Evolutionary conservation across 1,140 invertebrate species (phyloP).

Genomic region (Drosophila ogumai): DNA sequence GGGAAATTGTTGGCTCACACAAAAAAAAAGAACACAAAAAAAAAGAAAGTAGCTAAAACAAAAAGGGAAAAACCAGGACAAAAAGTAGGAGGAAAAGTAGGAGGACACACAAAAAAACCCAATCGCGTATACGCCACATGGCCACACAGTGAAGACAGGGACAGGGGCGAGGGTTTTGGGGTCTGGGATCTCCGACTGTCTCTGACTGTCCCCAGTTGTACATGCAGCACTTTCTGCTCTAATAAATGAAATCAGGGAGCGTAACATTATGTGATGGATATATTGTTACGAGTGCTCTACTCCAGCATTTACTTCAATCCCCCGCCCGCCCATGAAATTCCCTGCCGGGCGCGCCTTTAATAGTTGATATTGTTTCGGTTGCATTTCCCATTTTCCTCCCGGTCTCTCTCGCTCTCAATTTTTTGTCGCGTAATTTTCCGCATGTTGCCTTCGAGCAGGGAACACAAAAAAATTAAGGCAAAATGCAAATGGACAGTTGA

Average conservation of each 20-base stretch:
- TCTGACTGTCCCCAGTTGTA: conserved; percentile 58
- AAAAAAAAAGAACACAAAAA: conserved; percentile 17
- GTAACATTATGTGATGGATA: conserved; percentile 83
- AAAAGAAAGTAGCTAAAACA: conserved; percentile 32
- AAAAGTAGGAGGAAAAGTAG: conserved; percentile 10
- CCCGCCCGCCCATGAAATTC: background rate
- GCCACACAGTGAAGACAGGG: conserved; percentile 34
- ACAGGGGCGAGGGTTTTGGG: background rate
- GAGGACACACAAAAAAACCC: conserved; percentile 16
- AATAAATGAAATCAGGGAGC: conserved; percentile 83
- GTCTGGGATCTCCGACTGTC: conserved; percentile 6
- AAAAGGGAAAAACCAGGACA: conserved; percentile 28
- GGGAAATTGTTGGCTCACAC: conserved; percentile 65
- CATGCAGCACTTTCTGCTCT: conserved; percentile 78
- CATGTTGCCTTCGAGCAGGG: conserved; percentile 66
- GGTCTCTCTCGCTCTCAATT: conserved; percentile 3
- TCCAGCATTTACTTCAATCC: conserved; percentile 1
- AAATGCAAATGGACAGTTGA: conserved; percentile 73
- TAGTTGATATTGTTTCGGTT: conserved; percentile 71
- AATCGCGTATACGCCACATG: conserved; percentile 69
- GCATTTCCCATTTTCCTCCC: conserved; percentile 41
- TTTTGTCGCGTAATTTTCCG: conserved; percentile 79
- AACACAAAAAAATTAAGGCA: conserved; percentile 18
- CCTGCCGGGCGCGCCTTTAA: conserved; percentile 38
- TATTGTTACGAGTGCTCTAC: conserved; percentile 64